phyloP scores from a whole-genome alignment of 2,888 invertebrate genomes.

The Phyllotreta striolata region DNA sequence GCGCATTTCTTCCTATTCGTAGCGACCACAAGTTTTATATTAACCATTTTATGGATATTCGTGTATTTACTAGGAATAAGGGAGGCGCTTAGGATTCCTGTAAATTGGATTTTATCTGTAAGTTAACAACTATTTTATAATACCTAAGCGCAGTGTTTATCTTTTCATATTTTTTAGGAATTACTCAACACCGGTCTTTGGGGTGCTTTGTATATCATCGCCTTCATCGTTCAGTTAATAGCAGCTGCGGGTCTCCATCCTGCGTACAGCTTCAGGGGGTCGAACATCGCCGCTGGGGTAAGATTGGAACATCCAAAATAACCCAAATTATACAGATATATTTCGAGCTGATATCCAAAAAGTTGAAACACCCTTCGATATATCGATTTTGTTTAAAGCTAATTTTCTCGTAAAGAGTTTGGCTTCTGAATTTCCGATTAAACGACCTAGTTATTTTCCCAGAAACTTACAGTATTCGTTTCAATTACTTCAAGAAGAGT shows the following conservation, averaged over 20 bases:
- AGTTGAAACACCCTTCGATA: no score
- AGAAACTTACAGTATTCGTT: not conserved
- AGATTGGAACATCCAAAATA: slow-evolving; percentile 56
- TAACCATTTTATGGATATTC: slow-evolving; percentile 81
- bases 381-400: not conserved
- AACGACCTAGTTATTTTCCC: not conserved
- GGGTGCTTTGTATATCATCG: slow-evolving; percentile 77
- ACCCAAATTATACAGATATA: no score
- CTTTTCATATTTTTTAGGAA: slow-evolving; percentile 70
- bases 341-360: no score
- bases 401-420: no score
- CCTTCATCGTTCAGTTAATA: slow-evolving; percentile 81
- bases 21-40: slow-evolving; percentile 81
- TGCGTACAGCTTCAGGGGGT: slow-evolving; percentile 57
- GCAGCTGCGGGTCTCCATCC: slow-evolving; percentile 63
- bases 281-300: slow-evolving; percentile 82
- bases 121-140: slow-evolving; percentile 54
- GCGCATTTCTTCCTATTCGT: slow-evolving; percentile 89
- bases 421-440: no score
- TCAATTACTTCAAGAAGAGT: no score
- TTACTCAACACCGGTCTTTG: slow-evolving; percentile 76
- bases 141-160: slow-evolving; percentile 11
- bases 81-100: slow-evolving; percentile 78
- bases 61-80: slow-evolving; percentile 82
- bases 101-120: slow-evolving; percentile 86